Evolutionary conservation across 2,113 vertebrate genomes (phyloP).

Genomic region (Maccullochella peelii): DNA sequence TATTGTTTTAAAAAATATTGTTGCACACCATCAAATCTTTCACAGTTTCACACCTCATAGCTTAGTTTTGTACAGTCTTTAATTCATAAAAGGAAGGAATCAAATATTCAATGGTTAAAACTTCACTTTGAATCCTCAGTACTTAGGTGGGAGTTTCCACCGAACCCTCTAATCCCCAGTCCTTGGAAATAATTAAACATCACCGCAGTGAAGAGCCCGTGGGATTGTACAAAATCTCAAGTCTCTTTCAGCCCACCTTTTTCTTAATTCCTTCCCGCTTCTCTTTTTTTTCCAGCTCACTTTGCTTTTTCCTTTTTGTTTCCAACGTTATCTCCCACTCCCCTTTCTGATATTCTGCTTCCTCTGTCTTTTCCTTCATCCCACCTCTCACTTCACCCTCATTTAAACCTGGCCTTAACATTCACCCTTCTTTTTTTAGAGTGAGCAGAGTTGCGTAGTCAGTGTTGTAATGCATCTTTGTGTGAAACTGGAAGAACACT

Average conservation of each 20-base stretch:
- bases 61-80: constrained; percentile 8
- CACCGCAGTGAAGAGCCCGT: constrained; percentile 19
- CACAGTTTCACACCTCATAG: constrained; percentile 11
- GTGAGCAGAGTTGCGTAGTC: background rate
- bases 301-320: background rate
- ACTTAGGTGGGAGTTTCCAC: constrained; percentile 43
- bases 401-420: constrained; percentile 54
- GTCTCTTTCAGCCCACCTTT: constrained; percentile 29
- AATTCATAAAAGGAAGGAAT: constrained; percentile 32
- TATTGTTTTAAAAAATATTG: background rate
- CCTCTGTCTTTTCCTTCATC: constrained; percentile 18
- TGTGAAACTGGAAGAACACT: background rate
- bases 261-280: constrained; percentile 19
- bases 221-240: constrained; percentile 30
- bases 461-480: background rate
- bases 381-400: background rate
- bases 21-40: background rate
- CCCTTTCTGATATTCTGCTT: constrained; percentile 14
- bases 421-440: constrained; percentile 24
- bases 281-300: constrained; percentile 4
- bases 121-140: constrained; percentile 22
- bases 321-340: constrained; percentile 25
- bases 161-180: constrained; percentile 37
- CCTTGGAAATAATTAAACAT: constrained; percentile 58
- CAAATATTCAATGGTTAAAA: constrained; percentile 9